phyloP scores from a whole-genome alignment of 2,113 vertebrate genomes.

The Galemys pyrenaicus region DNA sequence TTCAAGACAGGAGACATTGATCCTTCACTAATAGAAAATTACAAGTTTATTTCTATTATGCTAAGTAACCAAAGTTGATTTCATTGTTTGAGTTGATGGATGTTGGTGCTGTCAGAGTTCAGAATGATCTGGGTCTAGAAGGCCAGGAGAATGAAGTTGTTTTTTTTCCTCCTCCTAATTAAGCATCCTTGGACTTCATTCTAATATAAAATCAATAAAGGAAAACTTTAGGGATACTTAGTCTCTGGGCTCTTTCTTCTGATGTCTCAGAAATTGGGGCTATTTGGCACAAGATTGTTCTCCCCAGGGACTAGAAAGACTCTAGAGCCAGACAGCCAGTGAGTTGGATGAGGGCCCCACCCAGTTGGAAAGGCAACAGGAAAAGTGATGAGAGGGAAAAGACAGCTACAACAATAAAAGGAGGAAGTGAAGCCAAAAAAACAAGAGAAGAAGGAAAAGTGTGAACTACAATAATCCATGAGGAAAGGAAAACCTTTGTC shows the following conservation, averaged over 20 bases:
- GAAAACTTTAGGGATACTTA: constrained; percentile 45
- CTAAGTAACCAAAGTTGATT: constrained; percentile 79
- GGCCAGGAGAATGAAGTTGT: constrained; percentile 12
- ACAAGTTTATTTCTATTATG: constrained; percentile 76
- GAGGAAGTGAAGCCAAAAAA: constrained; percentile 74
- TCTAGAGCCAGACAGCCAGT: constrained; percentile 46
- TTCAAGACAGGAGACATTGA: constrained; percentile 82
- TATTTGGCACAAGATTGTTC: constrained; percentile 30
- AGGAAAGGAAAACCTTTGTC: constrained; percentile 46
- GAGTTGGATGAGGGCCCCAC: constrained; percentile 55
- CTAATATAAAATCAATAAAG: constrained; percentile 63
- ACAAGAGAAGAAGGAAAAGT: constrained; percentile 72
- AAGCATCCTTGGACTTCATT: constrained; percentile 47
- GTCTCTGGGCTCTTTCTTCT: constrained; percentile 42
- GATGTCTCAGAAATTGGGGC: not conserved
- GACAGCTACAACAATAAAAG: constrained; percentile 75
- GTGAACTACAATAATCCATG: not conserved
- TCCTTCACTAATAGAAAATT: constrained; percentile 78
- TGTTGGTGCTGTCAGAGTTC: constrained; percentile 57
- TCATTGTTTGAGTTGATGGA: constrained; percentile 78
- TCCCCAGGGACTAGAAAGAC: constrained; percentile 4
- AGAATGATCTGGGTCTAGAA: constrained; percentile 45
- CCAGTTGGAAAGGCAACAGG: constrained; percentile 71
- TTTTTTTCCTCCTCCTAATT: not conserved
- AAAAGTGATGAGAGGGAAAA: constrained; percentile 74